Conservation (phyloP, 2,888 invertebrate genomes). For the Macrophya annulata region DNA sequence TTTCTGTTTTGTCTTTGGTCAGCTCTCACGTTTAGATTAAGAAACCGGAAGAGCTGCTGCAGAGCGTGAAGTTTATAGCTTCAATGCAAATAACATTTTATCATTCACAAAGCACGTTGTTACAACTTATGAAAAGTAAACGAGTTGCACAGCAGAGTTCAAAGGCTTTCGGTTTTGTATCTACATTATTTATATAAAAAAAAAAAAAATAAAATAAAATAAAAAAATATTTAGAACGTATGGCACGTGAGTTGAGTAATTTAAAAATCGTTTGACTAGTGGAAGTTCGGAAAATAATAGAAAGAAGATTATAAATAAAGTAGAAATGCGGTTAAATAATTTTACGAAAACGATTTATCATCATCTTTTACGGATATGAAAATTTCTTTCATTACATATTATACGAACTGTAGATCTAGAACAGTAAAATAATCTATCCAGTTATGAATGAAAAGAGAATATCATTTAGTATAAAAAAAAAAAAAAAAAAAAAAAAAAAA, state of each 20-base stretch:
- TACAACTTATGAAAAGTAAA: background rate
- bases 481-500: too few relatives aligned
- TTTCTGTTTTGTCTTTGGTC: background rate
- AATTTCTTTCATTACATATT: background rate
- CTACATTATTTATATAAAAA: background rate
- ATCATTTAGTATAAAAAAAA: background rate
- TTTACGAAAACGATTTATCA: background rate
- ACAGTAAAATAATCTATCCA: background rate
- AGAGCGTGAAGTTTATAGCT: conserved; percentile 3
- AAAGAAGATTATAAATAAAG: background rate
- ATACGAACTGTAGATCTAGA: background rate
- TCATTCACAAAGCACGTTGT: background rate
- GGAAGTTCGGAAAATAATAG: background rate
- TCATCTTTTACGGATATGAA: background rate
- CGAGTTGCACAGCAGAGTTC: background rate
- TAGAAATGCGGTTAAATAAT: background rate
- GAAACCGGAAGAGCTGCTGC: conserved; percentile 19
- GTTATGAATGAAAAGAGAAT: background rate
- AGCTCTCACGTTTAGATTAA: background rate
- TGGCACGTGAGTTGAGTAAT: conserved; percentile 15
- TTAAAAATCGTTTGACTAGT: conserved; percentile 1
- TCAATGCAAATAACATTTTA: background rate
- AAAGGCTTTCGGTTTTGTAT: background rate
- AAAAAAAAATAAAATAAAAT: background rate
- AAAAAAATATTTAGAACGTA: background rate